These are phyloP conservation scores for Cyclargus thomasi DNA, from an alignment of 1,140 invertebrate genomes.

Conservation along the genomic window DNA sequence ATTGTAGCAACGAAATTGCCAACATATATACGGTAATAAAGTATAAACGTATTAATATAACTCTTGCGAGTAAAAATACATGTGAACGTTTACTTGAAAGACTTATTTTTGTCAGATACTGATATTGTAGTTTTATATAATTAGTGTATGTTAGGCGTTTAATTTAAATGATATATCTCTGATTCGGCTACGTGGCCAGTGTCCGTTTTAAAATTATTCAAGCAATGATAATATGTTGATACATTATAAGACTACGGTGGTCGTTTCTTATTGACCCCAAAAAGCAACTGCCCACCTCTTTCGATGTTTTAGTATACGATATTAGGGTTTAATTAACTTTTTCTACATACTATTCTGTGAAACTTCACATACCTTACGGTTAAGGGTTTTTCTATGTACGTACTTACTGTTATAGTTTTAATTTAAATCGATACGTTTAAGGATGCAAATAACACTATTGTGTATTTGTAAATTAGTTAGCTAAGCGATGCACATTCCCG, in stretches of 20 bases:
- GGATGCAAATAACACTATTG: constrained; percentile 23
- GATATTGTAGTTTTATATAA: background rate
- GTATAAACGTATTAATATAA: background rate
- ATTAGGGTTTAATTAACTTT: constrained; percentile 27
- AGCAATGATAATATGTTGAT: background rate
- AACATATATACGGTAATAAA: background rate
- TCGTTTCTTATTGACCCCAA: background rate
- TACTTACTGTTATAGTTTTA: constrained; percentile 25
- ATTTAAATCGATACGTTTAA: constrained; percentile 19
- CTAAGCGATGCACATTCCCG: constrained; percentile 19
- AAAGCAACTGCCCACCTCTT: constrained; percentile 24
- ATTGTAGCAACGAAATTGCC: background rate
- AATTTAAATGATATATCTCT: background rate
- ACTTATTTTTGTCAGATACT: constrained; percentile 1
- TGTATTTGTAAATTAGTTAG: constrained; percentile 23
- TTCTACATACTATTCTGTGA: constrained; percentile 30
- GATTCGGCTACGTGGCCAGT: background rate
- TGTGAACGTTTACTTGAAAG: background rate
- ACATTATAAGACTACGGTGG: background rate
- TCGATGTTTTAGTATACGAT: constrained; percentile 36
- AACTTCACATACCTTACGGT: constrained; percentile 24
- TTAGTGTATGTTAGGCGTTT: background rate
- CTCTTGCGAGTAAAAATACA: background rate
- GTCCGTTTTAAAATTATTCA: background rate
- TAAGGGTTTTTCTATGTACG: constrained; percentile 26